Evolutionary conservation across 2,113 vertebrate genomes (phyloP).

Genomic region (Microcebus jonahi): DNA sequence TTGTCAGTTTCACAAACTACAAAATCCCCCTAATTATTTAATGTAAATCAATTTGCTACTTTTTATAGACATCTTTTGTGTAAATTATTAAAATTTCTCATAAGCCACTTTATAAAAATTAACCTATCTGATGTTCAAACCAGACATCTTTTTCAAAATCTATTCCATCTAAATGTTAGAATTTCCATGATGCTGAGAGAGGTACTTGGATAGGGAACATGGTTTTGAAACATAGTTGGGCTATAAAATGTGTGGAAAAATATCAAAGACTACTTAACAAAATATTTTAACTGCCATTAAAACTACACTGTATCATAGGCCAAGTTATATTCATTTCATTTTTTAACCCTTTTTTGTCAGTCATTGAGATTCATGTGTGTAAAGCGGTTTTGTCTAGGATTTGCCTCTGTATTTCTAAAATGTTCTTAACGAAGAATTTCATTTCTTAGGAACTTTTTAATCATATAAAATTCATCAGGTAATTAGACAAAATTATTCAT

Average conservation of each 20-base stretch:
- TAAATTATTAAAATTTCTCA: slow-evolving; percentile 14
- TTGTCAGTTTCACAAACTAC: slow-evolving; percentile 16
- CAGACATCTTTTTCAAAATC: slow-evolving; percentile 36
- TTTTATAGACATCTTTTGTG: background rate
- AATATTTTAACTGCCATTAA: slow-evolving; percentile 53
- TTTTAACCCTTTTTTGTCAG: background rate
- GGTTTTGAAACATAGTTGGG: background rate
- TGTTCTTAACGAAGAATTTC: slow-evolving; percentile 43
- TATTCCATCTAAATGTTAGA: slow-evolving; percentile 12
- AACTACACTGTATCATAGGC: background rate
- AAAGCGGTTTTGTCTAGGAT: background rate
- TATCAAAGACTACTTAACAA: slow-evolving; percentile 35
- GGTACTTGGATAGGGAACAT: background rate
- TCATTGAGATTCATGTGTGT: background rate
- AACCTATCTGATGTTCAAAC: background rate
- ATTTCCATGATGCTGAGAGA: background rate
- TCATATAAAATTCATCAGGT: background rate
- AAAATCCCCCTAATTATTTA: background rate
- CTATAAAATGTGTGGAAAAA: slow-evolving; percentile 32
- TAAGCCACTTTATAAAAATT: slow-evolving; percentile 25
- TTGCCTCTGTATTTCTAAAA: slow-evolving; percentile 45
- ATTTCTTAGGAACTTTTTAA: slow-evolving; percentile 31
- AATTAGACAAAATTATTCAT: background rate
- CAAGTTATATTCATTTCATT: background rate
- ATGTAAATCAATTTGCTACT: slow-evolving; percentile 11